These are phyloP conservation scores for Cacoxenus indagator DNA, from an alignment of 2,888 invertebrate species.

Conservation along the genomic window DNA sequence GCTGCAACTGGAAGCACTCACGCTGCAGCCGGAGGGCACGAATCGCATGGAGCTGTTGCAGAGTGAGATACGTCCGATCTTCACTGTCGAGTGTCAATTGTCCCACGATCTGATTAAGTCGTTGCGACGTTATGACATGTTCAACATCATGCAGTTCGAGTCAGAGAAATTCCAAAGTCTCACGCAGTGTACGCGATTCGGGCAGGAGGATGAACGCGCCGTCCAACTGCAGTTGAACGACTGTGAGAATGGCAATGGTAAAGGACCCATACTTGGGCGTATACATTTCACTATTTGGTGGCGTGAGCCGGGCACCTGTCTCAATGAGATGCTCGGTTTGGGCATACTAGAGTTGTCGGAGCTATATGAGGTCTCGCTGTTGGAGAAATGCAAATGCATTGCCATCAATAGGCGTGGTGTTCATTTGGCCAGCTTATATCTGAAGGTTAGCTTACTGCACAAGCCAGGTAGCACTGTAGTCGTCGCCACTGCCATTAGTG, in stretches of 20 bases:
- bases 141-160: conserved; percentile 66
- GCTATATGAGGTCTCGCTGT: conserved; percentile 56
- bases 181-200: conserved; percentile 66
- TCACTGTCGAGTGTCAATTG: conserved; percentile 64
- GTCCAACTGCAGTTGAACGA: conserved; percentile 43
- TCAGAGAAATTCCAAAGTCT: conserved; percentile 65
- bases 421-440: conserved; percentile 59
- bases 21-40: conserved; percentile 64
- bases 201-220: conserved; percentile 56
- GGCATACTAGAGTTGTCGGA: conserved; percentile 56
- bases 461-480: conserved; percentile 21
- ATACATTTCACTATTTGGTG: conserved; percentile 65
- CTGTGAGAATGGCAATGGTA: conserved; percentile 12
- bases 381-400: conserved; percentile 66
- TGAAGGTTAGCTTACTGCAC: conserved; percentile 57
- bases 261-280: conserved; percentile 44
- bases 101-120: conserved; percentile 58
- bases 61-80: conserved; percentile 64
- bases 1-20: conserved; percentile 62
- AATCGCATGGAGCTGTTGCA: conserved; percentile 61
- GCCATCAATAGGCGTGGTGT: conserved; percentile 55
- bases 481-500: not conserved
- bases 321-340: conserved; percentile 65
- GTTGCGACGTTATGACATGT: conserved; percentile 58
- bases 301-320: conserved; percentile 66